Evolutionary conservation across 2,797 vertebrate species (phyloP), one percentile per base, ranked within the genome.

Genomic region (Anomalospiza imberbis): DNA sequence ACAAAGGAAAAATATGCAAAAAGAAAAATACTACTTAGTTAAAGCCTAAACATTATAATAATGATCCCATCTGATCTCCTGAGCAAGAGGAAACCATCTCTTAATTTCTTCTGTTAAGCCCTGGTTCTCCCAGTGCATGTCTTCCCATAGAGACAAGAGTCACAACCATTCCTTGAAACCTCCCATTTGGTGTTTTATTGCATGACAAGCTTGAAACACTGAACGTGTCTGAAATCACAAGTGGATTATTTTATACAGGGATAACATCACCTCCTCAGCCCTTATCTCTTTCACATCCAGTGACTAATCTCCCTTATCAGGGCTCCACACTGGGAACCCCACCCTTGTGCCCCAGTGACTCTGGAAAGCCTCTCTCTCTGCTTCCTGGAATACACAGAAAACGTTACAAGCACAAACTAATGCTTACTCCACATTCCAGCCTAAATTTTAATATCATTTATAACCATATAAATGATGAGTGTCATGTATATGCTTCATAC

Each of bases 231-330:
- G 66, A 91, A 94, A 93, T 93, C 85, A 84, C 70, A 62, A 90
- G 62, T 62, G 58, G 40, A 61, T 81, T 95, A 70, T 78, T 93
- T 91, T 81, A 48, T 34, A 42, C 2, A 26, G 48, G 83, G 96
- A 96, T 96, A 96, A 88, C 76, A 96, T 95, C 96, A 86, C 62
- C 95, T 94, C 51, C 85, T 93, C 38, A 77, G 55, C 63, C 14
- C 53, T 86, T 88, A 81, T 90, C 94, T 91, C 89, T 48, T 61
- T 40, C 36, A 44, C 93, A 93, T 94, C 76, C 96, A 96, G 82
- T 78, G 79, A 94, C 89, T 90, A 83, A 96, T 96, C 88, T 76
- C 79, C 76, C 93, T 96, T 93, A 96, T 84, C 94, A 5, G 6
- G 45, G 85, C 88, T 94, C 79, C 85, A 75, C 95, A 93, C 70